Percentiles rank a stretch among this genome's conserved stretches.
Conservation (phyloP, 1,140 invertebrate species). For the Aphis gossypii region DNA sequence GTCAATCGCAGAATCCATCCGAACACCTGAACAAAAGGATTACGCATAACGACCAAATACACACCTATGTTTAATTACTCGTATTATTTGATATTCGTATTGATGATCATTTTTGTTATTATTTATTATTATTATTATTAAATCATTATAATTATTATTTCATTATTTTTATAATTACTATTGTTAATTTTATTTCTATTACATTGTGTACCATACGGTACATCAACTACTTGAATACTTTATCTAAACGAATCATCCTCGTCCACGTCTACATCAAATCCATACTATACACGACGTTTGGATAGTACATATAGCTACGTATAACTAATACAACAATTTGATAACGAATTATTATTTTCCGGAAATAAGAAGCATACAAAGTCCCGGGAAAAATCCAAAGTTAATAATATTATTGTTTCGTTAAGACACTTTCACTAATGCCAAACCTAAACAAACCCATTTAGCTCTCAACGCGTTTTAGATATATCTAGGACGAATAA, state of each 20-base stretch:
- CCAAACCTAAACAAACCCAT: not conserved
- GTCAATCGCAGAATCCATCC: not conserved
- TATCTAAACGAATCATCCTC: not conserved
- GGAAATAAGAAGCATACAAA: not conserved
- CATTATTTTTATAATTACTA: not conserved
- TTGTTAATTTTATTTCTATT: not conserved
- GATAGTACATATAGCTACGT: not conserved
- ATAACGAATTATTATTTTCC: not conserved
- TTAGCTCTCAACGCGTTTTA: not conserved
- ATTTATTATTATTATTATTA: not conserved
- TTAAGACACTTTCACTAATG: not conserved
- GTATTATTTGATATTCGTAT: not conserved
- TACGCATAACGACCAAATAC: not conserved
- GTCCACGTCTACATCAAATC: not conserved
- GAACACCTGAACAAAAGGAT: not conserved
- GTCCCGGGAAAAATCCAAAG: not conserved
- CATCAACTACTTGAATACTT: not conserved
- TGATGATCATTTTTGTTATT: not conserved
- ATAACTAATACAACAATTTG: not conserved
- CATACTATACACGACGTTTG: not conserved
- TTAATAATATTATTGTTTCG: slow-evolving; percentile 4
- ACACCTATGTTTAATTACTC: not conserved
- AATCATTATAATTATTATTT: not conserved
- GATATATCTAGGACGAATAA: not conserved
- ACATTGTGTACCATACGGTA: not conserved